Percentiles rank a stretch among this genome's conserved stretches.
Conservation (phyloP, 2,888 invertebrate species). For the Macaria liturata region DNA sequence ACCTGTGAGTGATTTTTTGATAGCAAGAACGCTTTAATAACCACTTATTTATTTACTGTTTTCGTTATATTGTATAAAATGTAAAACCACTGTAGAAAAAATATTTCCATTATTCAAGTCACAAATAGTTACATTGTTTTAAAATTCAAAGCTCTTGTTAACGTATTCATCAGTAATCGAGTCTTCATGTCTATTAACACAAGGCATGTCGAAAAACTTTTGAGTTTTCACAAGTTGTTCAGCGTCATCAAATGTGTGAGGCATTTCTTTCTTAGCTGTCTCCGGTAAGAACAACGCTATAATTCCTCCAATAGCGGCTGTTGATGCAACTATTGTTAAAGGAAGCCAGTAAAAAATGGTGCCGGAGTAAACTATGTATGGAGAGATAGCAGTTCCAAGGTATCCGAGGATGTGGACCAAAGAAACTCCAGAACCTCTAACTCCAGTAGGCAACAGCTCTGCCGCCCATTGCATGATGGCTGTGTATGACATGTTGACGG, state of each 20-base stretch:
- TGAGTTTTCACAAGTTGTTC: conserved; percentile 52
- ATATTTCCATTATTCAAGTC: too few species aligned
- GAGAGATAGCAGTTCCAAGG: conserved; percentile 53
- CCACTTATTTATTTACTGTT: too few species aligned
- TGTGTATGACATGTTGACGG: conserved; percentile 54
- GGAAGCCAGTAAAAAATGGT: conserved; percentile 58
- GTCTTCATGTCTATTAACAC: conserved; percentile 37
- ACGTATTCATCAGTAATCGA: conserved; percentile 29
- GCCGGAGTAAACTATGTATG: conserved; percentile 62
- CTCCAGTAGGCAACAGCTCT: conserved; percentile 57
- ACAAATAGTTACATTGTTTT: not conserved
- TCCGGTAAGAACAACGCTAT: conserved; percentile 59
- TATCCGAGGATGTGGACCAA: conserved; percentile 58
- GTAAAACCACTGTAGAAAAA: too few species aligned
- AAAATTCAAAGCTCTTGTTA: conserved; percentile 39
- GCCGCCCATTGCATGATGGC: conserved; percentile 58
- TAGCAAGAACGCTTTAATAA: too few species aligned
- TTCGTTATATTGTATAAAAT: too few species aligned
- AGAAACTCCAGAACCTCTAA: conserved; percentile 56
- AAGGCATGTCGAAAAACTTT: conserved; percentile 57
- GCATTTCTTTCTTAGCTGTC: conserved; percentile 63
- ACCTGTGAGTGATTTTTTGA: too few species aligned
- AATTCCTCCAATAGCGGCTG: conserved; percentile 46
- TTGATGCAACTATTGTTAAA: conserved; percentile 47
- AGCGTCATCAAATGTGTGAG: conserved; percentile 67